phyloP scores from a whole-genome alignment of 2,888 invertebrate genomes.

The Gastrophysa polygoni region DNA sequence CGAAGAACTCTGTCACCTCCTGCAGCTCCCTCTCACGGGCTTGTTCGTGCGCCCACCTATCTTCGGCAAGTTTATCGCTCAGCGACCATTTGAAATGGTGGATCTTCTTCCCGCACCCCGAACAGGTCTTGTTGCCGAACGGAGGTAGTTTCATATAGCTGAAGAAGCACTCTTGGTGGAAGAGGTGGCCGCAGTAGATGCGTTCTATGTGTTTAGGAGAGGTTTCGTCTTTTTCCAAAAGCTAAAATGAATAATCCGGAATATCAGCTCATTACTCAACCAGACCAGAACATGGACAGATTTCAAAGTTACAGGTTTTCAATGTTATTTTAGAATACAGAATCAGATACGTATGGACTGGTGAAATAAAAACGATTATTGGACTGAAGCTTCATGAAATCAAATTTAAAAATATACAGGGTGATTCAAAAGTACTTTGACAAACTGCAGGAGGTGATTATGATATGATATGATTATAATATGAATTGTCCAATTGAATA shows the following conservation, averaged over 20 bases:
- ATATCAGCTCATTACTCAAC: no score
- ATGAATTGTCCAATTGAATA: no score
- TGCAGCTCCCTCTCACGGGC: constrained; percentile 74
- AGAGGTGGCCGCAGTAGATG: constrained; percentile 75
- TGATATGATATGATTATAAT: no score
- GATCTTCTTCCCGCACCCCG: constrained; percentile 67
- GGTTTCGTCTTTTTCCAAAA: constrained; percentile 63
- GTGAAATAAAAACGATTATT: no score
- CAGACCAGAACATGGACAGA: no score
- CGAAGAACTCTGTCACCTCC: constrained; percentile 75
- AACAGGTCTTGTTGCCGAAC: constrained; percentile 75
- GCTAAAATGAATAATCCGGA: constrained; percentile 53
- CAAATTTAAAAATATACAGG: no score
- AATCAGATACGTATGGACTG: no score
- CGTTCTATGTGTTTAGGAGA: constrained; percentile 69
- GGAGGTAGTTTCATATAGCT: constrained; percentile 74
- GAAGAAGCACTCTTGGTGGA: constrained; percentile 72
- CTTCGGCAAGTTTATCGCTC: constrained; percentile 71
- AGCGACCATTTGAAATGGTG: constrained; percentile 77
- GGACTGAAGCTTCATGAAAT: no score
- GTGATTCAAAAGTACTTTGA: no score
- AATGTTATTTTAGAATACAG: no score
- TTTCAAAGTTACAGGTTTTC: no score
- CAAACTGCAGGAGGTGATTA: no score
- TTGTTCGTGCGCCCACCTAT: constrained; percentile 79